A percentile compares a stretch with the other conserved stretches of the same genome.
phyloP scores from a whole-genome alignment of 2,888 invertebrate species.

The Morinoia aosen region DNA sequence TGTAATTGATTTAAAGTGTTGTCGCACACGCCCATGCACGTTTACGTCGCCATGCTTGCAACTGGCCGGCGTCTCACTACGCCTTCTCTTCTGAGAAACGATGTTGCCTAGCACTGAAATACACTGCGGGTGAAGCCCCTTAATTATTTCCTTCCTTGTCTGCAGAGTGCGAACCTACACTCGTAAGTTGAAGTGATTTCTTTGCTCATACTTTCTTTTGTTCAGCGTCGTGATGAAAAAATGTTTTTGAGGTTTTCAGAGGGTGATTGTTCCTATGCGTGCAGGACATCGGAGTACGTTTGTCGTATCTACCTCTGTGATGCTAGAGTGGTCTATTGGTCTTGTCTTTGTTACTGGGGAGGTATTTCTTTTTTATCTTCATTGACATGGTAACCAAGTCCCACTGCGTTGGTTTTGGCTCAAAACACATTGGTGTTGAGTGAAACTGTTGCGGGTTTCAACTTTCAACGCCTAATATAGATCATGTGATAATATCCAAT shows the following conservation, averaged over 20 bases:
- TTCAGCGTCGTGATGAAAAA: not conserved
- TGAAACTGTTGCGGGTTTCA: too few species aligned
- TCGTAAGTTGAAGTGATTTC: not conserved
- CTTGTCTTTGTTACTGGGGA: not conserved
- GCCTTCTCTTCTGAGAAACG: not conserved
- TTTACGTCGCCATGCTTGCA: not conserved
- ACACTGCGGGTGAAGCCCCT: not conserved
- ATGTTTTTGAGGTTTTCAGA: not conserved
- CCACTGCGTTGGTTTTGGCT: not conserved
- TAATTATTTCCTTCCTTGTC: not conserved
- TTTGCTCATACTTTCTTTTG: not conserved
- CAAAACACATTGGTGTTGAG: too few species aligned
- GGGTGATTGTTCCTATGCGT: not conserved
- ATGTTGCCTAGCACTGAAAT: not conserved
- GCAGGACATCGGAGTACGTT: not conserved
- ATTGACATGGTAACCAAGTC: not conserved
- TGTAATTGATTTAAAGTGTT: conserved; percentile 17
- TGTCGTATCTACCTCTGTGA: not conserved
- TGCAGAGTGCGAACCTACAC: not conserved
- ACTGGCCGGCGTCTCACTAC: not conserved
- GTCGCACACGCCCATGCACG: conserved; percentile 1
- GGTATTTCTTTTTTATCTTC: not conserved
- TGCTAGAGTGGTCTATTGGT: not conserved
- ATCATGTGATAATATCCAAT: too few species aligned
- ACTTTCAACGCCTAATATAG: too few species aligned